A percentile compares a stretch with the other conserved stretches of the same genome.
Evolutionary conservation across 2,797 vertebrate genomes (phyloP).

Genomic region (Dendrocincla tyrannina): DNA sequence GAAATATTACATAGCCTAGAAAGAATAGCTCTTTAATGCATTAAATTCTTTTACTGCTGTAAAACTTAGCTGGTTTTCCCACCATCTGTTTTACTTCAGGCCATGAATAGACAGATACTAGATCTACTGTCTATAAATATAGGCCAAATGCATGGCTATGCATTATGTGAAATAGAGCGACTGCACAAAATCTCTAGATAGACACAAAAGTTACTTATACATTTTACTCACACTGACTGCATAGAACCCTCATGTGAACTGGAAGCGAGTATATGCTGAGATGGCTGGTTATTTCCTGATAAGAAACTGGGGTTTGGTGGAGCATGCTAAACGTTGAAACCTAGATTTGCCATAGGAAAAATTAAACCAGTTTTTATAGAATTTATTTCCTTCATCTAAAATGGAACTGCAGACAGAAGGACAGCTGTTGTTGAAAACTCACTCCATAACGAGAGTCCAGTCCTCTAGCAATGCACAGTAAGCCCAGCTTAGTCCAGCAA

Average conservation of each 20-base stretch:
- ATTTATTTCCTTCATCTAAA: not conserved
- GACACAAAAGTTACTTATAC: not conserved
- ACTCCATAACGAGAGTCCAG: not conserved
- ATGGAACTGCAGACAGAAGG: not conserved
- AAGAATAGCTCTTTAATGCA: not conserved
- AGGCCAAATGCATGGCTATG: not conserved
- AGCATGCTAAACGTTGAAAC: not conserved
- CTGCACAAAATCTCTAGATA: not conserved
- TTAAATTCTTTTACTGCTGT: not conserved
- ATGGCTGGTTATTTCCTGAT: not conserved
- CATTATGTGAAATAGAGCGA: not conserved
- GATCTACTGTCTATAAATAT: not conserved
- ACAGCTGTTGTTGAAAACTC: not conserved
- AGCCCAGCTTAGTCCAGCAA: not conserved
- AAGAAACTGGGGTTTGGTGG: not conserved
- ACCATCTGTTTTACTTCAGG: not conserved
- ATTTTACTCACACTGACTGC: not conserved
- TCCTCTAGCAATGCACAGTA: accelerated
- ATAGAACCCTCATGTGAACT: not conserved
- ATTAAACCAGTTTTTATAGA: not conserved
- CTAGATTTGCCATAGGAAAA: not conserved
- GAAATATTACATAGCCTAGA: not conserved
- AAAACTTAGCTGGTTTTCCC: not conserved
- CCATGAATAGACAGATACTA: not conserved
- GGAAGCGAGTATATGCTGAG: not conserved